A percentile compares a stretch with the other conserved stretches of the same genome.
phyloP scores from a whole-genome alignment of 2,888 invertebrate species.

The Drosophila neonasuta region DNA sequence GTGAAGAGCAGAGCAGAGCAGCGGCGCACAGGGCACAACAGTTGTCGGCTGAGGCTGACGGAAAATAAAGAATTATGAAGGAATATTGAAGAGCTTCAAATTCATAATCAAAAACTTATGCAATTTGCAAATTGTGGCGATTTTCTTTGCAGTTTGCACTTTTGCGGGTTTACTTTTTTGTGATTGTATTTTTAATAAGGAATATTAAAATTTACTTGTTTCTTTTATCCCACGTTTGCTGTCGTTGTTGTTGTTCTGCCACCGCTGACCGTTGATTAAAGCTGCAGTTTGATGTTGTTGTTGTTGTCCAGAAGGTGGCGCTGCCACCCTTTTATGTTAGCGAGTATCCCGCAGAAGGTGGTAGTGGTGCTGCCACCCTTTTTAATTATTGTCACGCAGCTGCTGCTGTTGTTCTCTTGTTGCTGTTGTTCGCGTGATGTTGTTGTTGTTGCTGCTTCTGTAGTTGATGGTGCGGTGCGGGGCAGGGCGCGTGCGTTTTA shows the following conservation, averaged over 20 bases:
- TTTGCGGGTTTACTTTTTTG: conserved; percentile 10
- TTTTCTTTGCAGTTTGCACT: conserved; percentile 36
- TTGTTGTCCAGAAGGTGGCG: conserved; percentile 11
- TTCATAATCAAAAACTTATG: conserved; percentile 43
- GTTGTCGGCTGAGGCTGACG: neutral
- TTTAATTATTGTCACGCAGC: conserved; percentile 3
- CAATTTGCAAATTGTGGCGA: conserved; percentile 47
- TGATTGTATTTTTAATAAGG: conserved; percentile 49
- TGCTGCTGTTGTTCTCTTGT: conserved; percentile 31
- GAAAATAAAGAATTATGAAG: conserved; percentile 4
- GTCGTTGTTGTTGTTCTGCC: conserved; percentile 9
- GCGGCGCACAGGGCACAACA: neutral
- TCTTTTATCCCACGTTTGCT: conserved; percentile 51
- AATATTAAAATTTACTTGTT: conserved; percentile 78
- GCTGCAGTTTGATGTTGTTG: conserved; percentile 18
- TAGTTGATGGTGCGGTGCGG: conserved; percentile 21
- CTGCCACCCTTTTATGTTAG: conserved; percentile 6
- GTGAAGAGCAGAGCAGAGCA: neutral
- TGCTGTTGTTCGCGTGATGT: conserved; percentile 18
- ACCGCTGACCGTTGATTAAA: conserved; percentile 11
- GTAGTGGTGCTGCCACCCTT: conserved; percentile 1
- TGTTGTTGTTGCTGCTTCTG: conserved; percentile 9
- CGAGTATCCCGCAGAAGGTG: conserved; percentile 1
- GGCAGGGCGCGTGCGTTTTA: conserved; percentile 53
- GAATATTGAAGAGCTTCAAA: neutral